Evolutionary conservation across 64 coral and sea anemone species (phyloP).

Genomic region (Hydrozoanthus tunicans): DNA sequence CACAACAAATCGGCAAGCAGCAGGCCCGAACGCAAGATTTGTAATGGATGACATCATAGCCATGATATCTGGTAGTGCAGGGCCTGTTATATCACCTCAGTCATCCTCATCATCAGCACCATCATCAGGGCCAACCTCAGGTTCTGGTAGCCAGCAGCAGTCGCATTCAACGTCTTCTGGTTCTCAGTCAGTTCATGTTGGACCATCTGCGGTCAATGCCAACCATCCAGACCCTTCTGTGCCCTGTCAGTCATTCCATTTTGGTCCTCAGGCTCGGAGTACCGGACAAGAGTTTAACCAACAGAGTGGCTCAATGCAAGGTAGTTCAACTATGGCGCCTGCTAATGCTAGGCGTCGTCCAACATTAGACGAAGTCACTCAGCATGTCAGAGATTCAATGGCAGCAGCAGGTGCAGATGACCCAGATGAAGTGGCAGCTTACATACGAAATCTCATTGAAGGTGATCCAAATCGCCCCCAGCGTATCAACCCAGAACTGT

Average conservation of each 20-base stretch:
- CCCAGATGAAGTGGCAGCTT: not conserved
- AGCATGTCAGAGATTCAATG: constrained; percentile 20
- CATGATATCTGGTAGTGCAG: constrained; percentile 71
- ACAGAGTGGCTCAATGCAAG: not conserved
- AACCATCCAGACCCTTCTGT: constrained; percentile 86
- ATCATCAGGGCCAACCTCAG: not conserved
- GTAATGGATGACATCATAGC: constrained; percentile 90
- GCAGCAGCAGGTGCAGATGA: constrained; percentile 13
- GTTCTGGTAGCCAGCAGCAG: constrained; percentile 49
- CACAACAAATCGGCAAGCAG: constrained; percentile 59
- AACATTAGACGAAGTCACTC: not conserved
- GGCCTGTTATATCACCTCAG: constrained; percentile 40
- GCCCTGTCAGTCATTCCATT: constrained; percentile 98
- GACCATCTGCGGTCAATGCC: constrained; percentile 40
- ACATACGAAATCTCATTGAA: constrained; percentile 4
- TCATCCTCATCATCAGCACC: constrained; percentile 32
- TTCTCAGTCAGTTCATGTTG: constrained; percentile 11
- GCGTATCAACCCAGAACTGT: not conserved
- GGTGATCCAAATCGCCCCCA: constrained; percentile 27
- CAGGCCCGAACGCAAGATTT: constrained; percentile 48
- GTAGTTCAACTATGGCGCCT: not conserved
- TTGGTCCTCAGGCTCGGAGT: constrained; percentile 75
- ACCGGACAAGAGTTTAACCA: constrained; percentile 17
- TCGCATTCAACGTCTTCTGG: constrained; percentile 32
- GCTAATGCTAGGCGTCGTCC: not conserved